Evolutionary conservation across 2,113 vertebrate genomes (phyloP).

Genomic region (Noturus placidus): DNA sequence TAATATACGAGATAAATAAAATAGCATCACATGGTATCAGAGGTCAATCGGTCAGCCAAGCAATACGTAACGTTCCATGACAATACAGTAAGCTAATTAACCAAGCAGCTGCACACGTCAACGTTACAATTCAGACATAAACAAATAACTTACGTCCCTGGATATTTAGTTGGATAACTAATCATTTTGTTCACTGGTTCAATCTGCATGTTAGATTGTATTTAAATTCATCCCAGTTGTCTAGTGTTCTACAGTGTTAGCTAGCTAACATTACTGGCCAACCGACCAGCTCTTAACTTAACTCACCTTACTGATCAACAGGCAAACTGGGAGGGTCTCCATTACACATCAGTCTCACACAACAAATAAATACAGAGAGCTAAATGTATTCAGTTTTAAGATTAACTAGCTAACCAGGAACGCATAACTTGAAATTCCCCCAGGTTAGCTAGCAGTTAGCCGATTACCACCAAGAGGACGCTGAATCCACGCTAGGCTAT

Average conservation of each 20-base stretch:
- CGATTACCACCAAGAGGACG: neutral
- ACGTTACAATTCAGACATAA: neutral
- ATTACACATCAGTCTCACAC: too few species aligned
- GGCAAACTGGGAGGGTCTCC: neutral
- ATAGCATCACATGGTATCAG: neutral
- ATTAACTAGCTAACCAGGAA: neutral
- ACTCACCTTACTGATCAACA: slow-evolving; percentile 26
- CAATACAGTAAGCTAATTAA: neutral
- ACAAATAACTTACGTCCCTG: neutral
- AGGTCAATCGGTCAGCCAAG: neutral
- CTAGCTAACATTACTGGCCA: neutral
- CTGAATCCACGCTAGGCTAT: slow-evolving; percentile 34
- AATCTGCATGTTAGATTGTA: neutral
- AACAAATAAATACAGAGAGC: neutral
- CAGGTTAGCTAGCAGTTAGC: slow-evolving; percentile 16
- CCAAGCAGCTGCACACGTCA: neutral
- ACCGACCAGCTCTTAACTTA: neutral
- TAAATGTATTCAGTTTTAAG: neutral
- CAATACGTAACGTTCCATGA: neutral
- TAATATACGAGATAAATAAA: neutral
- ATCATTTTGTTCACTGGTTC: neutral
- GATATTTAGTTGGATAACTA: too few species aligned
- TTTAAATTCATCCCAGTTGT: neutral
- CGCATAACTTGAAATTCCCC: neutral
- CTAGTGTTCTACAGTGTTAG: neutral